A percentile compares a stretch with the other conserved stretches of the same genome.
Evolutionary conservation across 2,888 invertebrate genomes (phyloP).

Genomic region (Polia nebulosa): DNA sequence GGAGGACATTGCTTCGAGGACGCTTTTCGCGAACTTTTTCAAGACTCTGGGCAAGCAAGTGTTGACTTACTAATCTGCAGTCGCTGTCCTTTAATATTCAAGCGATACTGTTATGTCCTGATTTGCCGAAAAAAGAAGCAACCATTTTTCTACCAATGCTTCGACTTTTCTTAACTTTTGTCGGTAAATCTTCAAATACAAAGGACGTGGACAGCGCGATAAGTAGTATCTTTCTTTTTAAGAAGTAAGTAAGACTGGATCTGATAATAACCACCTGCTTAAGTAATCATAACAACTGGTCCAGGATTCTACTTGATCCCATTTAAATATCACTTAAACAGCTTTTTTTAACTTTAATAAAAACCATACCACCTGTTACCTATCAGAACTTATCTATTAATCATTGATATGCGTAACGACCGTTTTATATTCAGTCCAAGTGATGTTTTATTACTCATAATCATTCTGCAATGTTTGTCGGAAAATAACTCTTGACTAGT

Average conservation of each 20-base stretch:
- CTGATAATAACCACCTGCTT: slow-evolving; percentile 10
- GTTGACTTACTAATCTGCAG: too few relatives aligned
- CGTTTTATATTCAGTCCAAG: slow-evolving; percentile 48
- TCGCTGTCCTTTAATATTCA: too few relatives aligned
- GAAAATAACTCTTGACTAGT: slow-evolving; percentile 31
- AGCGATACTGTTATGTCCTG: too few relatives aligned
- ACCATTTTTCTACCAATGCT: too few relatives aligned
- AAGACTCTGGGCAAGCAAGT: too few relatives aligned
- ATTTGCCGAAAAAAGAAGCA: too few relatives aligned
- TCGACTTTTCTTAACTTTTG: too few relatives aligned
- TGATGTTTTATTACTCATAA: slow-evolving; percentile 58
- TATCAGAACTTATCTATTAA: slow-evolving; percentile 40
- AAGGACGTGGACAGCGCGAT: too few relatives aligned
- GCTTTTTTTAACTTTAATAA: slow-evolving; percentile 3
- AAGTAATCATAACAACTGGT: slow-evolving; percentile 20
- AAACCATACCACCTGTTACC: slow-evolving; percentile 46
- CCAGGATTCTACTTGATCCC: slow-evolving; percentile 13
- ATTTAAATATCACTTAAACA: slow-evolving; percentile 7
- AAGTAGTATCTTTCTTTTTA: neutral
- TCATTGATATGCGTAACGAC: slow-evolving; percentile 50
- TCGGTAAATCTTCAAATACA: too few relatives aligned
- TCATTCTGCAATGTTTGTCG: slow-evolving; percentile 38
- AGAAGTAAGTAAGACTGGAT: neutral
- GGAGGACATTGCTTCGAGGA: too few relatives aligned
- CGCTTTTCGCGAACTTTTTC: too few relatives aligned